Evolutionary conservation across 2,113 vertebrate genomes (phyloP), one percentile per base, ranked within the genome.

Genomic region (Brienomyrus longianalis): DNA sequence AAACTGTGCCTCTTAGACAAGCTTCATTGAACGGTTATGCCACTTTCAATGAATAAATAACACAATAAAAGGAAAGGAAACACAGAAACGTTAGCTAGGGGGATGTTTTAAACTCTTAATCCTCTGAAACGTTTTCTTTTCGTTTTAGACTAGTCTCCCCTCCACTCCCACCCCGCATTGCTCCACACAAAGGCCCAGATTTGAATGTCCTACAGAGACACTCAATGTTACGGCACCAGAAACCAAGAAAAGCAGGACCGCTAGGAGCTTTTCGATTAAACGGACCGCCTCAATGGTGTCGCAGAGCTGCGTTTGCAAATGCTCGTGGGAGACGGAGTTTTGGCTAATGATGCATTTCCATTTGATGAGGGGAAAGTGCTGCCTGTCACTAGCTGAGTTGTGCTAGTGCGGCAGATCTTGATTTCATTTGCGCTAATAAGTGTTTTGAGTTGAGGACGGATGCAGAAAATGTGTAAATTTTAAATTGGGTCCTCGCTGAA

Each of bases 371-470:
- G 59, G 5, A 62, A 21, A n/a, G 70, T 17, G 15, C 35, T 39
- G 31, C 74, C 35, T 80, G 15, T 80, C 15, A 80, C 31, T 35
- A 35, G 19, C 13, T 91, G 87, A 92, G 52, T 88, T 85, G 45
- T 27, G 62, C 50, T 88, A 1, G 80, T 89, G 56, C 88, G 52
- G 87, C 88, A 89, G 83, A 27, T 88, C 66, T 90, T 90, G 3
- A 91, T 89, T 88, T 90, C 50, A 83, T 92, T 87, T 83, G 86
- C 9, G 51, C 50, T 89, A 89, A 92, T 92, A 91, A 90, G 90
- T 86, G 83, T 48, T 88, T 87, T 89, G 43, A 88, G 74, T 66
- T 17, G 31, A 84, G 19, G 83, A 86, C 39, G 27, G 74, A 87
- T 47, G 27, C 83, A 39, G 35, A 43, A 48, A 62, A 47, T 54